Evolutionary conservation across 1,140 invertebrate genomes (phyloP).

Genomic region (Luehdorfia chinensis): DNA sequence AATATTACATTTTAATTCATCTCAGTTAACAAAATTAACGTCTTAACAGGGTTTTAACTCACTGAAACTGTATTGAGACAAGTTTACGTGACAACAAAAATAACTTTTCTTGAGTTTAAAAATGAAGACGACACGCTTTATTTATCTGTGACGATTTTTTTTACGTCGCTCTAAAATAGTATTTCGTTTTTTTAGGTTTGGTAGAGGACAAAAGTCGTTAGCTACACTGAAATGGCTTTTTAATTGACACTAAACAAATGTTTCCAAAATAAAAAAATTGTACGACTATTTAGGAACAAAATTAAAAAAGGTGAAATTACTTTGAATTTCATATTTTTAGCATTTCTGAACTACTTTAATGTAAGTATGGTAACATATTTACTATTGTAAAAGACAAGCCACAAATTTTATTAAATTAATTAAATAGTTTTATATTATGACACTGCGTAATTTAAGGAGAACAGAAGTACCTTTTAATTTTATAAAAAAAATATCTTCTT

Average conservation of each 20-base stretch:
- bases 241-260: constrained; percentile 1
- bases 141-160: constrained; percentile 17
- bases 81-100: constrained; percentile 24
- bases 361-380: too few relatives aligned
- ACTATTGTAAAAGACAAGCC: too few relatives aligned
- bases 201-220: not conserved
- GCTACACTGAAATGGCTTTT: constrained; percentile 3
- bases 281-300: too few relatives aligned
- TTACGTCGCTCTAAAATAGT: constrained; percentile 4
- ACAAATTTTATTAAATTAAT: too few relatives aligned
- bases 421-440: too few relatives aligned
- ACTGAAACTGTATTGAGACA: constrained; percentile 17
- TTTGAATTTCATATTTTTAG: too few relatives aligned
- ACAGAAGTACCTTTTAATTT: too few relatives aligned
- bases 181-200: not conserved
- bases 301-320: too few relatives aligned
- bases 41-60: not conserved
- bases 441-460: too few relatives aligned
- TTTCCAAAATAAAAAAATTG: not conserved
- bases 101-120: constrained; percentile 23
- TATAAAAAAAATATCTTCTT: too few relatives aligned
- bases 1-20: not conserved
- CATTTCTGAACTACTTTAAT: too few relatives aligned
- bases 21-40: not conserved
- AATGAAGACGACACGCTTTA: constrained; percentile 18